These are phyloP conservation scores for Mesoligia furuncula DNA, from an alignment of 2,888 invertebrate species.

Conservation along the genomic window DNA sequence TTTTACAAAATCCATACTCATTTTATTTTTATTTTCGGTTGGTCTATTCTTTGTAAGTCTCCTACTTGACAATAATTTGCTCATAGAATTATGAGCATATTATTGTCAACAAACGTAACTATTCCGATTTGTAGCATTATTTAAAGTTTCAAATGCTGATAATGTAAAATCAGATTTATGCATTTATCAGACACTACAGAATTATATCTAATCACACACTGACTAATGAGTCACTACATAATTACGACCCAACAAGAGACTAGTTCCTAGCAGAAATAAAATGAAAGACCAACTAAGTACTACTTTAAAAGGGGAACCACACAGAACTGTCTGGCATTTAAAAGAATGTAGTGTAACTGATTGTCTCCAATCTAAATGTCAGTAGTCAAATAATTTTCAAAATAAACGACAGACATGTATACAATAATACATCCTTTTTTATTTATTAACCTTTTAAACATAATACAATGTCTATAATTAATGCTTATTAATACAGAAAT, in stretches of 20 bases:
- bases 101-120: not conserved
- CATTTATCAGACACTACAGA: not conserved
- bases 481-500: conserved; percentile 1
- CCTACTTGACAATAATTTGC: too few relatives aligned
- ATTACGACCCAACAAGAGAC: not conserved
- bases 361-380: not conserved
- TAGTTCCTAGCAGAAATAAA: not conserved
- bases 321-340: not conserved
- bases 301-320: not conserved
- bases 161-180: not conserved
- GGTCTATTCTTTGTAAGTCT: too few relatives aligned
- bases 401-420: conserved; percentile 36
- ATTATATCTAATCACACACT: not conserved
- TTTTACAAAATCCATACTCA: too few relatives aligned
- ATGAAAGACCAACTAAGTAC: not conserved
- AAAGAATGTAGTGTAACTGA: not conserved
- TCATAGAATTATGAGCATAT: too few relatives aligned
- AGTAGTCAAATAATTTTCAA: conserved; percentile 11
- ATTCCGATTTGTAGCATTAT: not conserved
- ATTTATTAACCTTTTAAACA: conserved; percentile 2
- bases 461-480: not conserved
- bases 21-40: too few relatives aligned
- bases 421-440: not conserved
- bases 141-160: not conserved
- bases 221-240: not conserved